Conservation (phyloP, 1,140 invertebrate species). For the Psilanteris sp. region DNA sequence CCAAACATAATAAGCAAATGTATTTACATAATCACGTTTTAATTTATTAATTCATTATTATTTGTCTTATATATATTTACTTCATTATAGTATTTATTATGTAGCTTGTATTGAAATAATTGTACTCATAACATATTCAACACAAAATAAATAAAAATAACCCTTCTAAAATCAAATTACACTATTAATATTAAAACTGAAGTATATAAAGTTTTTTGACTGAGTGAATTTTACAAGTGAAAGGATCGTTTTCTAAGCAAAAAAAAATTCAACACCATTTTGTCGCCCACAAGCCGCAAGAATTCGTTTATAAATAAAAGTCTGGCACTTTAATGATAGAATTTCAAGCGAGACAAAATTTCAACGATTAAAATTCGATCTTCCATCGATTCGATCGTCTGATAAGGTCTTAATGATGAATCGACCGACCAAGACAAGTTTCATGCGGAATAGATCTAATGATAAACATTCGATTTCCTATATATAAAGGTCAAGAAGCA, state of each 20-base stretch:
- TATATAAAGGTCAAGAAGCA: conserved; percentile 38
- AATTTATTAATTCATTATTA: no score
- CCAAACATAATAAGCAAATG: conserved; percentile 17
- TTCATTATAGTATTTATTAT: conserved; percentile 9
- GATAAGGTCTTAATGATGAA: conserved; percentile 51
- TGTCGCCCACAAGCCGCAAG: conserved; percentile 9
- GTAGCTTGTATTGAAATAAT: no score
- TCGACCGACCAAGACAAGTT: conserved; percentile 26
- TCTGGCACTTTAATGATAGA: conserved; percentile 40
- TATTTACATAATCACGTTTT: no score
- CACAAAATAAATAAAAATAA: conserved; percentile 4
- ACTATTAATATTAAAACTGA: conserved; percentile 5
- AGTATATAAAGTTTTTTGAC: no score
- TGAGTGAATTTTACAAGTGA: conserved; percentile 14
- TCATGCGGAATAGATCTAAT: conserved; percentile 53
- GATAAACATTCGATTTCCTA: conserved; percentile 49
- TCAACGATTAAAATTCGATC: conserved; percentile 51
- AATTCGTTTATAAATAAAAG: conserved; percentile 47
- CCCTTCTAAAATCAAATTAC: no score
- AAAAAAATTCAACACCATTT: conserved; percentile 30
- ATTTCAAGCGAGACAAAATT: conserved; percentile 46
- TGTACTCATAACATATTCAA: no score
- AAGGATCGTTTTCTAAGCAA: conserved; percentile 36
- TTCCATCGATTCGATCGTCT: conserved; percentile 26
- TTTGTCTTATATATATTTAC: conserved; percentile 22